Base-by-base conservation (phyloP, 2,888 invertebrate genomes). In the Tuta absoluta region DNA sequence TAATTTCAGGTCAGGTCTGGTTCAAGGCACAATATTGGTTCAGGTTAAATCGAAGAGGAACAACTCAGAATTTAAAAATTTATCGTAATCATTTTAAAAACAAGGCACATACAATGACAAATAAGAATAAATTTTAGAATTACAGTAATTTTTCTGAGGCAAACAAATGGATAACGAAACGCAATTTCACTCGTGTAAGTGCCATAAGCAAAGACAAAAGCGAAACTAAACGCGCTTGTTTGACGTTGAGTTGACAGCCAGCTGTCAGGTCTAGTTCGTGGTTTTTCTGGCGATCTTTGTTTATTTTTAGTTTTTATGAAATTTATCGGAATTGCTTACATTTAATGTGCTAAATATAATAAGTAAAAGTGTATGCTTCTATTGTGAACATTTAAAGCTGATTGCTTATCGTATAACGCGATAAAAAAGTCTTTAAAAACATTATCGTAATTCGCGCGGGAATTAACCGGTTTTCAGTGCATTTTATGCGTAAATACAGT, bases 201-300 rank as follows among this genome's bases (percentile, higher is more conserved):
- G 21, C 17, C 12, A 38, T 19, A 10, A 21, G 1, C n/a, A 38
- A n/a, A n/a, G n/a, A n/a, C n/a, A n/a, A n/a, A n/a, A n/a, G 11
- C 12, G 58, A 45, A 60, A 60, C 60, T 45, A 60, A 48, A 60
- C 60, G 60, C 41, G 11, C 45, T 21, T 48, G 57, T 33, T 14
- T 8, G 10, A 28, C 8, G 33, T 56, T 33, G 33, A 33, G 17
- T 49, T 49, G 56, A 28, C 17, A 53, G 28, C 24, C 51, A 57
- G 21, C 37, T 41, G 59, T 59, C 59, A 23, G 5, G 2, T 33
- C n/a, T 1, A 17, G 14, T 4, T 4, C 12, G 24, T 12, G 24
- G 21, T 21, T 53, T n/a, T 21, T 3, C 7, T 7, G 24, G 12
- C 53, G 53, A 21, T 2, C 45, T 53, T 53, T 53, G 53, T 53